Evolutionary conservation across 2,113 vertebrate species (phyloP).

Genomic region (Gopherus flavomarginatus): DNA sequence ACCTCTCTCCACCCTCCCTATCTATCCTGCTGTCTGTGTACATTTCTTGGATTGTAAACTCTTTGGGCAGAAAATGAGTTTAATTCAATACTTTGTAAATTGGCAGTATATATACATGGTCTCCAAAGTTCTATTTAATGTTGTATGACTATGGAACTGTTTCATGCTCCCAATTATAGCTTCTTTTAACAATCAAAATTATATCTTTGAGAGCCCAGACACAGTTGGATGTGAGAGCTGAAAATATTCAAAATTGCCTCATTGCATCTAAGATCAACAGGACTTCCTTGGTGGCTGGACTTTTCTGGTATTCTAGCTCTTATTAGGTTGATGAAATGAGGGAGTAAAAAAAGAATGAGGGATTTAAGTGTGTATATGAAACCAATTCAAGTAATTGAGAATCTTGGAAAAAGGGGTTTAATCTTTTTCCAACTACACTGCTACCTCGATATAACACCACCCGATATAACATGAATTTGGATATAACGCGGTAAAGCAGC

Average conservation of each 20-base stretch:
- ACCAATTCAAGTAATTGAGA: background rate
- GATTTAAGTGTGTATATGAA: background rate
- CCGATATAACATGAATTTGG: too few species aligned
- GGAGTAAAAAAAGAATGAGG: background rate
- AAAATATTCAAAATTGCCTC: constrained; percentile 50
- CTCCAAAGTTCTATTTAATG: constrained; percentile 1
- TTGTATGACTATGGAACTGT: background rate
- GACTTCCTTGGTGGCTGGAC: constrained; percentile 20
- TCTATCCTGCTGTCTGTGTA: background rate
- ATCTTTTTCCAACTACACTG: background rate
- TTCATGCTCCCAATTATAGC: background rate
- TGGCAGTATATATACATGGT: accelerated
- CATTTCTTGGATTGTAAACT: constrained; percentile 1
- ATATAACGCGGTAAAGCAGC: too few species aligned
- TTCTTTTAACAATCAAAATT: background rate
- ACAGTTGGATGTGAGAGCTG: constrained; percentile 53
- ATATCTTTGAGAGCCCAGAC: background rate
- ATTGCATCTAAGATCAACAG: constrained; percentile 6
- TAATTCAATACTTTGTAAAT: background rate
- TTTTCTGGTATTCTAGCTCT: background rate
- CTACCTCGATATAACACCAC: too few species aligned
- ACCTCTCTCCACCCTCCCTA: background rate
- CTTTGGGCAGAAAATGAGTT: background rate
- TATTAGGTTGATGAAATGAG: background rate
- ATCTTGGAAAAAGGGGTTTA: background rate